These are phyloP conservation scores for Margaritifera margaritifera DNA, from an alignment of 2,888 invertebrate genomes.

Conservation along the genomic window DNA sequence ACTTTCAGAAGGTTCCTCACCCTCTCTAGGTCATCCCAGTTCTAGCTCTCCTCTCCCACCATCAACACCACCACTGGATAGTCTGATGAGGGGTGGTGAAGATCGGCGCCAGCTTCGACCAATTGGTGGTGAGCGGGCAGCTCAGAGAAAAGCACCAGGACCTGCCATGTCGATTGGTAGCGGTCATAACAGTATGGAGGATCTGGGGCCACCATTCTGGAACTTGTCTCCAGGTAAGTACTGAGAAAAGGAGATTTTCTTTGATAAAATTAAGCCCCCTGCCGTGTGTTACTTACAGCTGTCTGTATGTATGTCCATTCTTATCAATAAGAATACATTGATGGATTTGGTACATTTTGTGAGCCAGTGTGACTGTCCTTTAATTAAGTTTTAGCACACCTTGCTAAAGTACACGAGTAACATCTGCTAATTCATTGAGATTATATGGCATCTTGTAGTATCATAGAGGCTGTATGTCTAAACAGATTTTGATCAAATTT, in stretches of 20 bases:
- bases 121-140: constrained; percentile 72
- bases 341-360: background rate
- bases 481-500: too few relatives aligned
- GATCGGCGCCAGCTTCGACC: constrained; percentile 69
- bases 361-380: background rate
- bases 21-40: constrained; percentile 49
- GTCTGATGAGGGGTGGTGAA: constrained; percentile 44
- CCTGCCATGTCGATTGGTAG: constrained; percentile 15
- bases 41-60: constrained; percentile 51
- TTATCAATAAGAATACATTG: background rate
- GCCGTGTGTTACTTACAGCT: background rate
- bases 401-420: too few relatives aligned
- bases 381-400: background rate
- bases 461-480: too few relatives aligned
- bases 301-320: background rate
- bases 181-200: constrained; percentile 13
- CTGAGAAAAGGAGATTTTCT: background rate
- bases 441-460: too few relatives aligned
- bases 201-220: constrained; percentile 41
- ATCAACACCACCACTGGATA: constrained; percentile 46
- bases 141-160: constrained; percentile 58
- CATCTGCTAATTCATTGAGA: too few relatives aligned
- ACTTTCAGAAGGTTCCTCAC: constrained; percentile 44
- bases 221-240: constrained; percentile 38
- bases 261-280: too few relatives aligned